Conservation (phyloP, 2,888 invertebrate species). For the Caenorhabditis plicata region DNA sequence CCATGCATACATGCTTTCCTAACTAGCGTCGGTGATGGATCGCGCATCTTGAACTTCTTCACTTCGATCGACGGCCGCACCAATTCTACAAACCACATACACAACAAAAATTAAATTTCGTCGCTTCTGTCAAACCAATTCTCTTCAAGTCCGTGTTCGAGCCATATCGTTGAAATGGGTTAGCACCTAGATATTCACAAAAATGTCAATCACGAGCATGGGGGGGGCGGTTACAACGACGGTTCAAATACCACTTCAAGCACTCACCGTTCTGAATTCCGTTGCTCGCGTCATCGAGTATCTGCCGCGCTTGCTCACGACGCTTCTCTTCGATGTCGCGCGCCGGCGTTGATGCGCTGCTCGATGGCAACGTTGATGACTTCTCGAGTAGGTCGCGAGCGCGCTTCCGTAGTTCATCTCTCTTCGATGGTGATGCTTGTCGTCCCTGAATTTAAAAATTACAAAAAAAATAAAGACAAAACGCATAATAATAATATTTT, state of each 20-base stretch:
- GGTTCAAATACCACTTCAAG: neutral
- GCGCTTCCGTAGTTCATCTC: slow-evolving; percentile 39
- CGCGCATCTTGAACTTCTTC: slow-evolving; percentile 47
- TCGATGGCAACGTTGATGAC: slow-evolving; percentile 9
- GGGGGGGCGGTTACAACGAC: neutral
- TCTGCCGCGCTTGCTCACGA: slow-evolving; percentile 38
- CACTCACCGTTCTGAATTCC: neutral
- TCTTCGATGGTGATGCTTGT: slow-evolving; percentile 26
- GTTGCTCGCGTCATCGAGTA: slow-evolving; percentile 34
- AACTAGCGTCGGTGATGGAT: slow-evolving; percentile 56
- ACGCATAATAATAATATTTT: neutral
- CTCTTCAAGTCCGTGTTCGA: slow-evolving; percentile 31
- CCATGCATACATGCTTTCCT: slow-evolving; percentile 51
- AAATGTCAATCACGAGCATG: too few species aligned
- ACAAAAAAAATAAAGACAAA: too few species aligned
- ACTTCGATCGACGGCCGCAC: slow-evolving; percentile 42
- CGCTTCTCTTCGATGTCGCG: slow-evolving; percentile 26
- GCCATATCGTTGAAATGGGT: slow-evolving; percentile 29
- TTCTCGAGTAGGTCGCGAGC: slow-evolving; percentile 52
- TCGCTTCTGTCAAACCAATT: slow-evolving; percentile 35
- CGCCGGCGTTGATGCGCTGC: neutral
- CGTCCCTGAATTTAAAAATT: neutral
- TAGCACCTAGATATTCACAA: too few species aligned
- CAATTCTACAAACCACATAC: slow-evolving; percentile 40
- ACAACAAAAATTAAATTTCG: neutral